Conservation (phyloP, 2,113 vertebrate genomes). For the Entelurus aequoreus region DNA sequence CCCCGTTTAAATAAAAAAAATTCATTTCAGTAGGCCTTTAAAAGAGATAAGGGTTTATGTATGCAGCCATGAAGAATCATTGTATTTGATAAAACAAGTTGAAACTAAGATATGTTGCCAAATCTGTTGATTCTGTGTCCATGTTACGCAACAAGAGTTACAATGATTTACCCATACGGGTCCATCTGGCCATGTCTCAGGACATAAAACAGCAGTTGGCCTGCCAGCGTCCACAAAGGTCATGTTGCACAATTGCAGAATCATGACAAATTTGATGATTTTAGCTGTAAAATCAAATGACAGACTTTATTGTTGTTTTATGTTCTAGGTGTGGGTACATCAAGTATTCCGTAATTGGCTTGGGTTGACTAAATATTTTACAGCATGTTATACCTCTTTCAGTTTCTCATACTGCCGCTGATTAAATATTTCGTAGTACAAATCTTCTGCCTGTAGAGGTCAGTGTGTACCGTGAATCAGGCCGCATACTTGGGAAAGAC, state of each 20-base stretch:
- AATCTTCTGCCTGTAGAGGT: background rate
- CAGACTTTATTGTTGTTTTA: constrained; percentile 12
- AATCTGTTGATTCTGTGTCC: background rate
- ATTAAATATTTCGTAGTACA: background rate
- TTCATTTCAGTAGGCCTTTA: too few relatives aligned
- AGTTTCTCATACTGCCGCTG: too few relatives aligned
- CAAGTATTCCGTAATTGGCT: background rate
- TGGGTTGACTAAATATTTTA: background rate
- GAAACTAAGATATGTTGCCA: too few relatives aligned
- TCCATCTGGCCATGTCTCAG: constrained; percentile 32
- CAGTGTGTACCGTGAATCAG: background rate
- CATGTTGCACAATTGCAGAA: background rate
- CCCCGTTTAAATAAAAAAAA: too few relatives aligned
- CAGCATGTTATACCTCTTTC: background rate
- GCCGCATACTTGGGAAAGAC: too few relatives aligned
- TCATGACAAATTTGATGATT: constrained; percentile 5
- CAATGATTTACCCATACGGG: constrained; percentile 8
- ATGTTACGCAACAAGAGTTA: background rate
- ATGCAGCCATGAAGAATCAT: too few relatives aligned
- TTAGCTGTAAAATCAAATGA: constrained; percentile 7
- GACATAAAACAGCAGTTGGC: constrained; percentile 26
- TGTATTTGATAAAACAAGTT: too few relatives aligned
- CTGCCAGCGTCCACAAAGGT: constrained; percentile 6
- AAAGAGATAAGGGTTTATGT: too few relatives aligned
- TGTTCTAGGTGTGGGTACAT: constrained; percentile 14